These are phyloP conservation scores for Telenomus remus DNA, from an alignment of 1,140 invertebrate species.

Conservation along the genomic window DNA sequence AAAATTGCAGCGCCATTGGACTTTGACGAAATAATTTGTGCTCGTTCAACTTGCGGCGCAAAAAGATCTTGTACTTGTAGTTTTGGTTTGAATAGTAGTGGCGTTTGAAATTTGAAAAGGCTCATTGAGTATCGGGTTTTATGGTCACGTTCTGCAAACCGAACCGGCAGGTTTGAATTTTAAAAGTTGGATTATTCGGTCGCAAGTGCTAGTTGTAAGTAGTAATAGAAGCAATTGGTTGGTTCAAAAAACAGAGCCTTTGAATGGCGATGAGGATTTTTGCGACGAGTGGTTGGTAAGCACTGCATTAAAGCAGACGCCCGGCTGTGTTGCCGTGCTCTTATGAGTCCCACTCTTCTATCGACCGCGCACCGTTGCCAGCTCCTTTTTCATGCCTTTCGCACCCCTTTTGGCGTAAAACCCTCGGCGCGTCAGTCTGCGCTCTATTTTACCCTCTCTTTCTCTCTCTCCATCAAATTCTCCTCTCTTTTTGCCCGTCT, in stretches of 20 bases:
- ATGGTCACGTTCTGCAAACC: too few relatives aligned
- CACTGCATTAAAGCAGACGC: constrained; percentile 74
- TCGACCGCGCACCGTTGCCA: constrained; percentile 73
- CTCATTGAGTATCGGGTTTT: too few relatives aligned
- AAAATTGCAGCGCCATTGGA: too few relatives aligned
- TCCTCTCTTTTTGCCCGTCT: constrained; percentile 21
- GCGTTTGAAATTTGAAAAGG: too few relatives aligned
- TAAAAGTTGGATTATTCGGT: background rate
- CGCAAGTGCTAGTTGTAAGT: background rate
- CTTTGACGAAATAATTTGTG: too few relatives aligned
- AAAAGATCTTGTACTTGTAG: too few relatives aligned
- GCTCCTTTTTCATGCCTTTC: constrained; percentile 70
- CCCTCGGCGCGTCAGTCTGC: constrained; percentile 42
- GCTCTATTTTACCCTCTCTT: constrained; percentile 19
- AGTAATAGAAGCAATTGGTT: constrained; percentile 16
- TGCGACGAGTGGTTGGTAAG: constrained; percentile 62
- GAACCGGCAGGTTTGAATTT: background rate
- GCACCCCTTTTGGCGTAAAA: constrained; percentile 66
- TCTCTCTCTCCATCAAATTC: constrained; percentile 29
- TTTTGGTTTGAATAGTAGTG: too few relatives aligned
- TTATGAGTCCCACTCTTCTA: constrained; percentile 68
- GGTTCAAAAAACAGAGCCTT: constrained; percentile 3
- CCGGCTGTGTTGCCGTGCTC: constrained; percentile 68
- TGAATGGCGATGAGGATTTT: constrained; percentile 26
- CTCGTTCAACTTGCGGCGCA: too few relatives aligned